Percentiles rank a stretch among this genome's conserved stretches.
phyloP scores from a whole-genome alignment of 2,113 vertebrate species.

The Chionis minor region DNA sequence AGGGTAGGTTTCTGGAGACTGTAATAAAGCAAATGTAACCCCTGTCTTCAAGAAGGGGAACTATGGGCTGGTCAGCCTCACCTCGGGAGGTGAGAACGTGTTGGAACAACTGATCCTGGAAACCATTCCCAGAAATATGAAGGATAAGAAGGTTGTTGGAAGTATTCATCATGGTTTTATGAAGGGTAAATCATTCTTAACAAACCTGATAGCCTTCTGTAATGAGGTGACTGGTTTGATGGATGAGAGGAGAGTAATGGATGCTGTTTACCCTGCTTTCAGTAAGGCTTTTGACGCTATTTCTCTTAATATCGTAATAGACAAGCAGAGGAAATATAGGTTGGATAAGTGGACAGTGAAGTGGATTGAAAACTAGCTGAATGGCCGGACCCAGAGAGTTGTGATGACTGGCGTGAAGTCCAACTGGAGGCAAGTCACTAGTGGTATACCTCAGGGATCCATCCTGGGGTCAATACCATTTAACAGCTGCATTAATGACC shows the following conservation, averaged over 20 bases:
- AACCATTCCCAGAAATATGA: not conserved
- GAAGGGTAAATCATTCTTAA: not conserved
- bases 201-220: not conserved
- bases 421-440: not conserved
- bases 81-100: not conserved
- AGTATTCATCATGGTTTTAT: not conserved
- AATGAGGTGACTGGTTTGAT: not conserved
- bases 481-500: not conserved
- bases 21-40: not conserved
- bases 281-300: not conserved
- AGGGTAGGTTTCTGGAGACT: not conserved
- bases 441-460: accelerated
- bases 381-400: not conserved
- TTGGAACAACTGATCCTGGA: not conserved
- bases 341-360: not conserved
- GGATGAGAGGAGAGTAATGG: not conserved
- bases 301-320: not conserved
- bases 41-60: not conserved
- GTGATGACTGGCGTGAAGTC: not conserved
- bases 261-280: not conserved
- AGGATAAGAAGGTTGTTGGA: not conserved
- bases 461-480: not conserved
- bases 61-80: not conserved
- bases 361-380: not conserved
- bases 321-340: not conserved